Conservation (phyloP, 2,888 invertebrate species). For the Oegoconia quadripuncta region DNA sequence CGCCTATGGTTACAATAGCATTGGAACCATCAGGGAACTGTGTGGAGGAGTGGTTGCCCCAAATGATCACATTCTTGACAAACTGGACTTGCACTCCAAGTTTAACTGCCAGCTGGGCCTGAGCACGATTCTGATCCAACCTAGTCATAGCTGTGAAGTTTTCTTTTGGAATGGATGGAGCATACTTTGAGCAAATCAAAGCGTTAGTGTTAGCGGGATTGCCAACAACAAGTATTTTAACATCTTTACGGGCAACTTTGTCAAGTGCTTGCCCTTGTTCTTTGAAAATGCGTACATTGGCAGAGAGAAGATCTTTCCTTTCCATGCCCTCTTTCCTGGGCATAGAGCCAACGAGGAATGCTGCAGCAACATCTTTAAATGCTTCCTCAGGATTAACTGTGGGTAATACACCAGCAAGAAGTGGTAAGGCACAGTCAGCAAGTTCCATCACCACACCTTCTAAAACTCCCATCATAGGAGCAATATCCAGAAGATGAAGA, state of each 20-base stretch:
- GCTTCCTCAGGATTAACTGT: slow-evolving; percentile 93
- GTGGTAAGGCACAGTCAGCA: slow-evolving; percentile 95
- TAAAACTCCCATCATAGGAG: slow-evolving; percentile 97
- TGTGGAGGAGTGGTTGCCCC: slow-evolving; percentile 99
- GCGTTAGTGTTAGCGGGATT: slow-evolving; percentile 99
- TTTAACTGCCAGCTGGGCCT: slow-evolving; percentile 90
- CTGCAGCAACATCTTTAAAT: slow-evolving; percentile 97
- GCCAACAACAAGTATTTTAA: slow-evolving; percentile 97
- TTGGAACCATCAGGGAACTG: slow-evolving; percentile 97
- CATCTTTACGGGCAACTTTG: slow-evolving; percentile 92
- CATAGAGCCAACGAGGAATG: slow-evolving; percentile 98
- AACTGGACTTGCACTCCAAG: slow-evolving; percentile 83
- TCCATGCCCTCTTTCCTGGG: slow-evolving; percentile 98
- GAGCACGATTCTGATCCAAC: slow-evolving; percentile 98
- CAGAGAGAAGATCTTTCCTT: slow-evolving; percentile 96
- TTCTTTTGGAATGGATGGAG: slow-evolving; percentile 95
- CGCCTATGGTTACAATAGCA: slow-evolving; percentile 80
- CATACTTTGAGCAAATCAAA: slow-evolving; percentile 95
- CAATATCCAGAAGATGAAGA: slow-evolving; percentile 95
- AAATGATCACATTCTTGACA: slow-evolving; percentile 95
- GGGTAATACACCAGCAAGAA: slow-evolving; percentile 90
- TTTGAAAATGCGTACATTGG: slow-evolving; percentile 99
- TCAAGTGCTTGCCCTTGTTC: slow-evolving; percentile 97
- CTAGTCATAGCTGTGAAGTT: slow-evolving; percentile 99
- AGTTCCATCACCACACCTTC: slow-evolving; percentile 99